Conservation (phyloP, 1,140 invertebrate species). For the Solenopsis fugax region DNA sequence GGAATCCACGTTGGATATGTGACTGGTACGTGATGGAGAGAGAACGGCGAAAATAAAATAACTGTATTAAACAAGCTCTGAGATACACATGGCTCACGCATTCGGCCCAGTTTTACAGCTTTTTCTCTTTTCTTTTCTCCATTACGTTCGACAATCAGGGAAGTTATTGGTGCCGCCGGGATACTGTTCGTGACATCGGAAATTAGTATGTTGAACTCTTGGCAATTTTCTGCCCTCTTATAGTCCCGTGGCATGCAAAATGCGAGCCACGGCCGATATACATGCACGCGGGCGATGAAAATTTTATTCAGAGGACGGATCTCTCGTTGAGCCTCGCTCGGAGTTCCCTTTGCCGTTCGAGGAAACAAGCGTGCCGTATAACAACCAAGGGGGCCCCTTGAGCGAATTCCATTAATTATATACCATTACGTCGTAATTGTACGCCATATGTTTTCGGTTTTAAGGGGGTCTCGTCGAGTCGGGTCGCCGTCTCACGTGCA, state of each 20-base stretch:
- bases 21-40: not conserved
- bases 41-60: conserved; percentile 16
- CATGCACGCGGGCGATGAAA: conserved; percentile 50
- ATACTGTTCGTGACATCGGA: conserved; percentile 54
- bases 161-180: conserved; percentile 24
- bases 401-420: conserved; percentile 75
- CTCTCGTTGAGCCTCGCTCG: conserved; percentile 38
- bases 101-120: not conserved
- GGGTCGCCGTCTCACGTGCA: conserved; percentile 10
- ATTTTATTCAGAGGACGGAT: conserved; percentile 70
- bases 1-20: conserved; percentile 25
- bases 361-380: conserved; percentile 66
- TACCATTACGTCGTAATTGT: conserved; percentile 76
- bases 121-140: conserved; percentile 24
- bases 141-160: conserved; percentile 53
- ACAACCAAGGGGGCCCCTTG: conserved; percentile 30
- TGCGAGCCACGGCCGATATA: not conserved
- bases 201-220: conserved; percentile 61
- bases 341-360: conserved; percentile 64
- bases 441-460: conserved; percentile 72
- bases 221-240: conserved; percentile 71
- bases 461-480: conserved; percentile 53
- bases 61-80: not conserved
- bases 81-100: not conserved
- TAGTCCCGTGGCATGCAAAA: conserved; percentile 68